Evolutionary conservation across 2,888 invertebrate genomes (phyloP).

Genomic region (Chrysina gloriosa): DNA sequence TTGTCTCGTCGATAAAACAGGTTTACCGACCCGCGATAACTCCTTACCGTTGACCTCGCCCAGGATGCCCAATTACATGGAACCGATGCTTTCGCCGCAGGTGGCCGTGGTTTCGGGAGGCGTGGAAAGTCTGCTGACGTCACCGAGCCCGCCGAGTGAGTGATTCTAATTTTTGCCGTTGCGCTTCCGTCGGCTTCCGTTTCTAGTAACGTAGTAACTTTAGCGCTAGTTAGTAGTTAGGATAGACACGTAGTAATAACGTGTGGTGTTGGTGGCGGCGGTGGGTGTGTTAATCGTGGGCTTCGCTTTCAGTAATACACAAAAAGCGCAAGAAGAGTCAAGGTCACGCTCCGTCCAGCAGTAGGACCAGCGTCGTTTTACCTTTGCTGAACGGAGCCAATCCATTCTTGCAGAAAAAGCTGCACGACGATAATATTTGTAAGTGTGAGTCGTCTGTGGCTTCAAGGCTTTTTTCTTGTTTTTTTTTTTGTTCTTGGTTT

Average conservation of each 20-base stretch:
- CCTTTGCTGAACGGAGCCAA: slow-evolving; percentile 72
- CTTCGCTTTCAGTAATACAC: slow-evolving; percentile 57
- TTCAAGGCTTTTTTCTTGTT: slow-evolving; percentile 2
- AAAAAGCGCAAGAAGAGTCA: slow-evolving; percentile 66
- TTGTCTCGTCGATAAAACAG: too few relatives aligned
- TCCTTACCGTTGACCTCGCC: slow-evolving; percentile 46
- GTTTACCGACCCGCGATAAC: slow-evolving; percentile 41
- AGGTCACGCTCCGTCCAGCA: slow-evolving; percentile 73
- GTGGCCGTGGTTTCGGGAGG: slow-evolving; percentile 62
- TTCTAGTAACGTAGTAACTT: neutral
- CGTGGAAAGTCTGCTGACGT: slow-evolving; percentile 64
- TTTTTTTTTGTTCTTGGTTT: neutral
- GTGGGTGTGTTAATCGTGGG: slow-evolving; percentile 6
- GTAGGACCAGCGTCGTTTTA: slow-evolving; percentile 81
- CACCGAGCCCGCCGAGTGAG: slow-evolving; percentile 73
- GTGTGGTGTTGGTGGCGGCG: neutral
- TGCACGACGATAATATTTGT: slow-evolving; percentile 66
- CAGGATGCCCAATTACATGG: slow-evolving; percentile 46
- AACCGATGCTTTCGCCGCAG: slow-evolving; percentile 56
- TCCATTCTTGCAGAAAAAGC: slow-evolving; percentile 70
- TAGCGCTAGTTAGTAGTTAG: slow-evolving; percentile 8
- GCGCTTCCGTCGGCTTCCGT: neutral
- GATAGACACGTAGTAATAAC: too few relatives aligned
- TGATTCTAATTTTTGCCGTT: neutral
- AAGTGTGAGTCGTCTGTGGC: slow-evolving; percentile 51